A percentile compares a stretch with the other conserved stretches of the same genome.
phyloP scores from a whole-genome alignment of 2,888 invertebrate species.

The Hydraecia micacea region DNA sequence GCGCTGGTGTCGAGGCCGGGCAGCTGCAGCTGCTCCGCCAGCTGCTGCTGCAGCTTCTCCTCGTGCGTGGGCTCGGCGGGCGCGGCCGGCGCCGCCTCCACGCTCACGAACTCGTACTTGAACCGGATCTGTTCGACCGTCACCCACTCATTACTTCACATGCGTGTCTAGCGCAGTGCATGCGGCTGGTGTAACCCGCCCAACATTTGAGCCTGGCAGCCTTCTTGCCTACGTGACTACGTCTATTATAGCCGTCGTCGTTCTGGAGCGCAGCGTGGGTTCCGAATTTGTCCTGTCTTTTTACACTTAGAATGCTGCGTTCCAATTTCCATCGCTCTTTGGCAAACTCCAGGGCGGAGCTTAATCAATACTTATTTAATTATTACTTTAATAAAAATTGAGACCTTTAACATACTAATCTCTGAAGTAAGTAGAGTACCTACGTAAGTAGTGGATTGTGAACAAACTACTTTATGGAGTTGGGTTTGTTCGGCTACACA shows the following conservation, averaged over 20 bases:
- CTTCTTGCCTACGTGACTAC: neutral
- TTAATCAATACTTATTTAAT: neutral
- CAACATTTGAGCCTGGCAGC: neutral
- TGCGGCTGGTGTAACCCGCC: neutral
- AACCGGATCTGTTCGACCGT: constrained; percentile 88
- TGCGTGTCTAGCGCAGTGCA: neutral
- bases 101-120: constrained; percentile 90
- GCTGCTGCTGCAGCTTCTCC: constrained; percentile 95
- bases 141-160: neutral
- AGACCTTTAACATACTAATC: neutral
- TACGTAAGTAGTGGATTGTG: neutral
- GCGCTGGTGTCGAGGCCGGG: constrained; percentile 94
- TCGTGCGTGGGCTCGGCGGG: constrained; percentile 91
- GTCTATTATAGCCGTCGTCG: neutral
- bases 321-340: neutral
- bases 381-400: neutral
- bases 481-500: neutral
- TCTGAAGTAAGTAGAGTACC: neutral
- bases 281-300: neutral
- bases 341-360: no score
- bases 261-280: neutral
- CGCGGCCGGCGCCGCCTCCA: constrained; percentile 91
- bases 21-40: constrained; percentile 95
- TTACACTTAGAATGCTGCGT: no score
- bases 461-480: neutral